Evolutionary conservation across 92 coral and sea anemone genomes (phyloP).

Genomic region (Plumapathes pennacea): DNA sequence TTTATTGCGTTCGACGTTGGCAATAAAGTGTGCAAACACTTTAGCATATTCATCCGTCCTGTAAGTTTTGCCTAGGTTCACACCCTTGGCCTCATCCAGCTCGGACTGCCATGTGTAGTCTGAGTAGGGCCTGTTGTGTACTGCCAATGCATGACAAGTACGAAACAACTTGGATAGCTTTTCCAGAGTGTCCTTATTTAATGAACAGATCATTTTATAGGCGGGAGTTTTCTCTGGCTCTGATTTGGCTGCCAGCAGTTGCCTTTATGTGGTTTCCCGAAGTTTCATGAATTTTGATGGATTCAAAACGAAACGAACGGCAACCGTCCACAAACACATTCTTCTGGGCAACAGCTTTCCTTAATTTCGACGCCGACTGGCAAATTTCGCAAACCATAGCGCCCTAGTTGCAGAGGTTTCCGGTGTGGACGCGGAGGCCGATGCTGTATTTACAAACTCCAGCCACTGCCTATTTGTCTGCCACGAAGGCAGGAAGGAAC

Average conservation of each 20-base stretch:
- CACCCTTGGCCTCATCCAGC: conserved; percentile 21
- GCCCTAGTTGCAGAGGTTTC: too few species aligned
- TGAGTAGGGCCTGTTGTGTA: conserved; percentile 24
- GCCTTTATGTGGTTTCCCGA: conserved; percentile 24
- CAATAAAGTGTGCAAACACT: conserved; percentile 16
- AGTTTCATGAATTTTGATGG: conserved; percentile 11
- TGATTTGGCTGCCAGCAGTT: neutral
- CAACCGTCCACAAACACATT: neutral
- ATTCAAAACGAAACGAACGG: neutral
- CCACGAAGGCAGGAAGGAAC: too few species aligned
- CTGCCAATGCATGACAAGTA: conserved; percentile 40
- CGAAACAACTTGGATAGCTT: conserved; percentile 26
- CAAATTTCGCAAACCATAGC: conserved; percentile 2
- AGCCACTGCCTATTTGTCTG: too few species aligned
- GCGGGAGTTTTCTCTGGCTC: conserved; percentile 18
- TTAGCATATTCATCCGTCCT: conserved; percentile 16
- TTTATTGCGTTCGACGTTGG: conserved; percentile 5
- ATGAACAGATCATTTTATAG: neutral
- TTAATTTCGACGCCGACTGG: neutral
- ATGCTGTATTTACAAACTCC: too few species aligned
- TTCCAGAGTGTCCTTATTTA: neutral
- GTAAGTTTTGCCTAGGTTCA: conserved; percentile 8
- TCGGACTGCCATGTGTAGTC: conserved; percentile 27
- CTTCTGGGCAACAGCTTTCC: too few species aligned
- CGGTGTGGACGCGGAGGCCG: too few species aligned